A percentile compares a stretch with the other conserved stretches of the same genome.
Conservation (phyloP, 2,888 invertebrate species). For the Scaptodrosophila latifasciaeformis region DNA sequence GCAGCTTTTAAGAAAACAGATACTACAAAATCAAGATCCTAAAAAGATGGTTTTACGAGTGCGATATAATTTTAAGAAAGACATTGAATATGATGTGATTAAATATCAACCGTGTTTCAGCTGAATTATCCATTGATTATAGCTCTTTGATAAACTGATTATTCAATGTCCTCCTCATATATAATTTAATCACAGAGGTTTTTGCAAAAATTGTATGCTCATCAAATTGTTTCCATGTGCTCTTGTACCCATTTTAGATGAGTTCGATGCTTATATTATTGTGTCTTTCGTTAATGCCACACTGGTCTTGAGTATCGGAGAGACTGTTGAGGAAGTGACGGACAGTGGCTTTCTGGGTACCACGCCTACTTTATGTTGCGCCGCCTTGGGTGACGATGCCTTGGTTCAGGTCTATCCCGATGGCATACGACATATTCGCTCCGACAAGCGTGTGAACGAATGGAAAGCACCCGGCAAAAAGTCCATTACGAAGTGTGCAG, state of each 20-base stretch:
- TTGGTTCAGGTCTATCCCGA: slow-evolving; percentile 99
- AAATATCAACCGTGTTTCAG: slow-evolving; percentile 79
- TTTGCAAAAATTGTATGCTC: background rate
- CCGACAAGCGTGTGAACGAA: slow-evolving; percentile 98
- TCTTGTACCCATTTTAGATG: slow-evolving; percentile 78
- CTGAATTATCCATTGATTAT: slow-evolving; percentile 78
- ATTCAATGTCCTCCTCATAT: slow-evolving; percentile 47
- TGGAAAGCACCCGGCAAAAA: slow-evolving; percentile 99
- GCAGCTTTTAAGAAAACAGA: slow-evolving; percentile 64
- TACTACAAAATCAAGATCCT: slow-evolving; percentile 48
- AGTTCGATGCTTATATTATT: slow-evolving; percentile 99
- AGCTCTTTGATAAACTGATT: slow-evolving; percentile 73
- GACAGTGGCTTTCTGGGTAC: slow-evolving; percentile 99
- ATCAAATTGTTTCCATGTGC: background rate
- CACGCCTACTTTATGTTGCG: slow-evolving; percentile 98
- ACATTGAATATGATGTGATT: slow-evolving; percentile 71
- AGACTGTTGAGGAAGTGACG: slow-evolving; percentile 99
- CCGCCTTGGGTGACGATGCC: slow-evolving; percentile 97
- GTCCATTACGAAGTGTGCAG: slow-evolving; percentile 97
- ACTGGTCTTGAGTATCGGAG: slow-evolving; percentile 98
- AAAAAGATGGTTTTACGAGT: slow-evolving; percentile 1
- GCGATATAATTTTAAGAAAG: slow-evolving; percentile 10
- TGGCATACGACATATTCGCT: slow-evolving; percentile 97
- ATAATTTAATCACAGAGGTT: too few species aligned
- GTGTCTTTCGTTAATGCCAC: slow-evolving; percentile 99